phyloP scores from a whole-genome alignment of 2,113 vertebrate genomes.

The Xyrauchen texanus region DNA sequence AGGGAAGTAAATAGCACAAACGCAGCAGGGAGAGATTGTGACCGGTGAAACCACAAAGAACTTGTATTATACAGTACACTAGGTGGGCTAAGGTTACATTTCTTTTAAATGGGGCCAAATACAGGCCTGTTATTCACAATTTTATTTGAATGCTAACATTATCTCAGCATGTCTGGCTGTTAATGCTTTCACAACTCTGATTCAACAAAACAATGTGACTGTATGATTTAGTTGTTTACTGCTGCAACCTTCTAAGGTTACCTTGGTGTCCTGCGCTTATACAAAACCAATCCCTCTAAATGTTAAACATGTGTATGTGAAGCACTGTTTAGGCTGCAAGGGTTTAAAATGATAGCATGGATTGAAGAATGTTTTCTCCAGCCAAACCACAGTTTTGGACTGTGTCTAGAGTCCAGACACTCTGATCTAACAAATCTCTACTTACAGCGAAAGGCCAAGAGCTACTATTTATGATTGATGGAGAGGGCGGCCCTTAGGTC shows the following conservation, averaged over 20 bases:
- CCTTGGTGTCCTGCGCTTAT: slow-evolving; percentile 61
- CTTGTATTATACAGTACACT: slow-evolving; percentile 40
- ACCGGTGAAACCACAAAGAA: slow-evolving; percentile 54
- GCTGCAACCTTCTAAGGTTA: too few relatives aligned
- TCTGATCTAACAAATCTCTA: slow-evolving; percentile 3
- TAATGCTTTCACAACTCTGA: background rate
- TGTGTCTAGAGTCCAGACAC: slow-evolving; percentile 54
- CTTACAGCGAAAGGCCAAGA: slow-evolving; percentile 23
- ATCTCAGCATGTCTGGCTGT: background rate
- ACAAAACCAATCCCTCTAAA: slow-evolving; percentile 61
- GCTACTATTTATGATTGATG: slow-evolving; percentile 67
- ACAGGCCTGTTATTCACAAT: background rate
- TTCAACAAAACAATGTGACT: background rate
- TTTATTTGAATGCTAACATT: background rate
- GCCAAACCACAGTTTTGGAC: slow-evolving; percentile 70
- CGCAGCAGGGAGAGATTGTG: slow-evolving; percentile 60
- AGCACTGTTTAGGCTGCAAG: slow-evolving; percentile 66
- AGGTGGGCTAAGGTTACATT: slow-evolving; percentile 63
- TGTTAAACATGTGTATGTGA: slow-evolving; percentile 67
- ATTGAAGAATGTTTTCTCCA: slow-evolving; percentile 67
- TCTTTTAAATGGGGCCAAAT: slow-evolving; percentile 27
- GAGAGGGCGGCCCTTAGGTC: slow-evolving; percentile 72
- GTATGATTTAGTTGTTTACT: background rate
- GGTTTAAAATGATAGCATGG: slow-evolving; percentile 64
- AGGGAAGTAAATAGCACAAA: slow-evolving; percentile 56